phyloP scores from a whole-genome alignment of 2,888 invertebrate genomes.

The Atethmia centrago region DNA sequence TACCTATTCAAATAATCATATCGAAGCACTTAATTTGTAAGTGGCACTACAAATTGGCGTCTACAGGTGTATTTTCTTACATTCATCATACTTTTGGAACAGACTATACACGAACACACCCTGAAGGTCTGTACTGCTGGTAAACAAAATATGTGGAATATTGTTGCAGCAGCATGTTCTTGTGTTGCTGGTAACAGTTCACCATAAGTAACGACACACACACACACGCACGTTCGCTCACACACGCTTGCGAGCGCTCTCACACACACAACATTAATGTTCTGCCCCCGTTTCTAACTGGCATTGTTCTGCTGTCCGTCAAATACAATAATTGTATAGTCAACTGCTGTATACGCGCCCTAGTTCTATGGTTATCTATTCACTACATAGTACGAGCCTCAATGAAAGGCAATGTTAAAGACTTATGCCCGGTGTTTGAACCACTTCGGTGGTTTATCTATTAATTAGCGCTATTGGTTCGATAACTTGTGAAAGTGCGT shows the following conservation, averaged over 20 bases:
- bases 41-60: background rate
- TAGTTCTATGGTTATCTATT: background rate
- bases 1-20: background rate
- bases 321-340: background rate
- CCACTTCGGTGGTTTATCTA: too few relatives aligned
- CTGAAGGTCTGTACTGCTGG: background rate
- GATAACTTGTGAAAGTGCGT: too few relatives aligned
- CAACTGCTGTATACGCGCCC: background rate
- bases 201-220: background rate
- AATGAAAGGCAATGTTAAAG: constrained; percentile 2
- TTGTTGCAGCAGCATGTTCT: background rate
- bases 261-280: background rate
- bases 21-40: background rate
- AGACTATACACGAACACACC: background rate
- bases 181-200: background rate
- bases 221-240: background rate
- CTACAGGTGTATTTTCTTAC: background rate
- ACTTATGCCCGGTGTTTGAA: too few relatives aligned
- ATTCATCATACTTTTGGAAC: background rate
- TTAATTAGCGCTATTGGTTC: too few relatives aligned
- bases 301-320: background rate
- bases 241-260: too few relatives aligned
- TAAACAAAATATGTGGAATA: background rate
- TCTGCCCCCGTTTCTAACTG: background rate
- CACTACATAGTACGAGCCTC: background rate